Conservation (phyloP, 2,797 vertebrate genomes). For the Amblyopsis hoosieri region DNA sequence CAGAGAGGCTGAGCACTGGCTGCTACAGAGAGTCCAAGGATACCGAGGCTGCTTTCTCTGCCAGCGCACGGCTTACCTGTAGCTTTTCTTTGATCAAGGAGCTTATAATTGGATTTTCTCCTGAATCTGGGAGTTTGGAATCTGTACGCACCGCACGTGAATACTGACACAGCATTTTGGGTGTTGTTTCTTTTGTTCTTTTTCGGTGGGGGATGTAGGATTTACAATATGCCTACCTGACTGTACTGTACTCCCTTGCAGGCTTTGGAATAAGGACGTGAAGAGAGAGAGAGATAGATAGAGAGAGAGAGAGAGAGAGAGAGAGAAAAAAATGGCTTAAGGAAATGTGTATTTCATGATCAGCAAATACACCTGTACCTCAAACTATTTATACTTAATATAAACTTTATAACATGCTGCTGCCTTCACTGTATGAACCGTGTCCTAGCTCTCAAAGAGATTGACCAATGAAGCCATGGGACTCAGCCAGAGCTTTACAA, state of each 20-base stretch:
- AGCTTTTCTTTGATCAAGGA: slow-evolving; percentile 49
- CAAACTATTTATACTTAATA: slow-evolving; percentile 41
- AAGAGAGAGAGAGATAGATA: not conserved
- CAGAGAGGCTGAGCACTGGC: slow-evolving; percentile 58
- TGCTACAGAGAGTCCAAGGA: slow-evolving; percentile 61
- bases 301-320: slow-evolving; percentile 3
- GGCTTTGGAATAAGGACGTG: slow-evolving; percentile 53
- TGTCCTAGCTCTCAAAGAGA: slow-evolving; percentile 75
- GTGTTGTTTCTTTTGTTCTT: slow-evolving; percentile 17
- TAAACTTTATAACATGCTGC: slow-evolving; percentile 70
- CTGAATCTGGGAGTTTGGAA: slow-evolving; percentile 71
- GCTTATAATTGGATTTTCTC: slow-evolving; percentile 65
- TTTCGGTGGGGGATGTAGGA: slow-evolving; percentile 62
- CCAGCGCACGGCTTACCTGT: slow-evolving; percentile 52
- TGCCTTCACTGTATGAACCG: slow-evolving; percentile 73
- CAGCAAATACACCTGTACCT: slow-evolving; percentile 63
- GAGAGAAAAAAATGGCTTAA: slow-evolving; percentile 41
- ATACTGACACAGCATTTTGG: slow-evolving; percentile 47
- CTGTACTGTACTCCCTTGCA: slow-evolving; percentile 32
- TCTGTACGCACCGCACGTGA: slow-evolving; percentile 53
- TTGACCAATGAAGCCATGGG: slow-evolving; percentile 81
- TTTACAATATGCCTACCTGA: slow-evolving; percentile 74
- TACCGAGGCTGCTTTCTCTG: slow-evolving; percentile 47
- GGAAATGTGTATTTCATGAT: slow-evolving; percentile 57
- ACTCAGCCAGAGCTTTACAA: slow-evolving; percentile 81